phyloP scores from a whole-genome alignment of 2,888 invertebrate genomes.

The Cephalotes varians region DNA sequence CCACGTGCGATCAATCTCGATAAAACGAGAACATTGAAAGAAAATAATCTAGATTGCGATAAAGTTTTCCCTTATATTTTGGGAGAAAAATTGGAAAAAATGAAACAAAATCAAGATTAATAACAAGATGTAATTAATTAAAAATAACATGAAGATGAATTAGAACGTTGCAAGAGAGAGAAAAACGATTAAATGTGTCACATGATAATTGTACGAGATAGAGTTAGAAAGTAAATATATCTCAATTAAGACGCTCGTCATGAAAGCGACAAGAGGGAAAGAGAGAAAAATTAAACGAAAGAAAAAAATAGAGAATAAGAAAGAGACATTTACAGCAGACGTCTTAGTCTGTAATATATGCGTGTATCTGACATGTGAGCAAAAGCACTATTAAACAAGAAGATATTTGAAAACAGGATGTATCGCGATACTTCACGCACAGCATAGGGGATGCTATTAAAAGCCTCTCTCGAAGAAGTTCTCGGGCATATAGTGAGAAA shows the following conservation, averaged over 20 bases:
- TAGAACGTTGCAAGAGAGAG: not conserved
- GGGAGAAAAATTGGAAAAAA: not conserved
- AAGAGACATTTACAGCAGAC: slow-evolving; percentile 9
- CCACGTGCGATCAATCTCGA: not conserved
- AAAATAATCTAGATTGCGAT: not conserved
- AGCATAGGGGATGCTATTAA: slow-evolving; percentile 26
- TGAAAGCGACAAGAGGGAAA: slow-evolving; percentile 13
- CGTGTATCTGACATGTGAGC: not conserved
- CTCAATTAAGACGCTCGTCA: slow-evolving; percentile 6
- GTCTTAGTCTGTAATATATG: not conserved
- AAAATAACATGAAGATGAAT: not conserved
- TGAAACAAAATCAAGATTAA: not conserved
- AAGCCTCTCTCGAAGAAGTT: slow-evolving; percentile 20
- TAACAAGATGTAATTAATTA: not conserved
- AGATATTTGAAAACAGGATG: slow-evolving; percentile 32
- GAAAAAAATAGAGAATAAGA: not conserved
- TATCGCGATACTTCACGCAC: not conserved
- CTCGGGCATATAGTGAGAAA: not conserved
- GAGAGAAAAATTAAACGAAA: not conserved
- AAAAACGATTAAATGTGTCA: slow-evolving; percentile 19
- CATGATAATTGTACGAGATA: slow-evolving; percentile 2
- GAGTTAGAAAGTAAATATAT: slow-evolving; percentile 43
- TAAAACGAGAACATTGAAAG: not conserved
- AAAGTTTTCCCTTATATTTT: not conserved
- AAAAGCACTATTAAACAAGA: slow-evolving; percentile 5